Evolutionary conservation across 2,888 invertebrate species (phyloP), one percentile per base, ranked within the genome.

Genomic region (Euplagia quadripunctaria): DNA sequence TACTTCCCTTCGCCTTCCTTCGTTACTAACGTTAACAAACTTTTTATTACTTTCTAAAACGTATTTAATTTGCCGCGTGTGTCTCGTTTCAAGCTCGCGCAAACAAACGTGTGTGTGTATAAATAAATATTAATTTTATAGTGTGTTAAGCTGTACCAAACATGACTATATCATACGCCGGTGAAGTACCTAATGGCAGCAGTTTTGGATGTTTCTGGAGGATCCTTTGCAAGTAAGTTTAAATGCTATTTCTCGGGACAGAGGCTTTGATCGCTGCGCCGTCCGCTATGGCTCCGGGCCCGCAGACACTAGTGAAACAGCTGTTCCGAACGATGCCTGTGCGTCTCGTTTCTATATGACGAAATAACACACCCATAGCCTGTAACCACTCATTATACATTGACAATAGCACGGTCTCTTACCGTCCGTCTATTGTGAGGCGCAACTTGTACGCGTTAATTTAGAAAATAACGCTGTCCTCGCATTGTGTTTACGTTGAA

Each of bases 121-220:
- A 91, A 88, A 93, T 94, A 93, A 94, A 94, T 94, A 94, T 91
- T 90, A 92, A 93, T 91, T 90, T 88, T 86, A 89, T 90, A 89
- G 92, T 91, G 92, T 89, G 86, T 89, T 88, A 89, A 91, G 87
- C 85, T 88, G 85, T 87, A 89, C 86, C 88, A 91, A 90, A 90
- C 90, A 98, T 98, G 98, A 98, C 98, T 90, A 97, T 98, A 90
- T 98, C 98, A 75, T 98, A 98, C 96, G 98, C 98, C 87, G 98
- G 98, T 89, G 98, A 98, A 94, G 98, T 98, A 89, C 98, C 98
- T 84, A 98, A 98, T 94, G 98, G 98, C 91, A 98, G 98, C 96
- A 98, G 97, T 95, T 98, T 98, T 91, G 98, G 98, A 91, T 98
- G 98, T 95, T 98, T 98, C 96, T 98, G 98, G 98, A 97, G 97